A percentile compares a stretch with the other conserved stretches of the same genome.
Evolutionary conservation across 2,113 vertebrate genomes (phyloP).

Genomic region (Etia nguti): DNA sequence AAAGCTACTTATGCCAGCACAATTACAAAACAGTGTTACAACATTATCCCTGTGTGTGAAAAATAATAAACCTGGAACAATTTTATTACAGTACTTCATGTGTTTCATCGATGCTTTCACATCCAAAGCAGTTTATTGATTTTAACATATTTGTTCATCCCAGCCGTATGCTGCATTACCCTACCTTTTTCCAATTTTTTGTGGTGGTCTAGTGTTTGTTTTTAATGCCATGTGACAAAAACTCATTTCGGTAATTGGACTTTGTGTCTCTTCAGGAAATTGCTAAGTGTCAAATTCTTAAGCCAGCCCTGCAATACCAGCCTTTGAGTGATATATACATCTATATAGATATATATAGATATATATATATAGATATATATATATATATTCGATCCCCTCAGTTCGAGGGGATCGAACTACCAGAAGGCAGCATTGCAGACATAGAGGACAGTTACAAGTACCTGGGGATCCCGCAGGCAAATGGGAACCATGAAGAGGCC

Average conservation of each 20-base stretch:
- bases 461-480: no score
- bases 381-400: no score
- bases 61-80: background rate
- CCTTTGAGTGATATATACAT: background rate
- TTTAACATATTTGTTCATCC: background rate
- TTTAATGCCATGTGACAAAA: conserved; percentile 10
- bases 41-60: background rate
- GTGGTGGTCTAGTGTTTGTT: background rate
- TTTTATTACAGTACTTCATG: background rate
- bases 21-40: background rate
- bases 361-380: no score
- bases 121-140: conserved; percentile 11
- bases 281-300: conserved; percentile 27
- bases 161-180: background rate
- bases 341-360: no score
- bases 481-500: no score
- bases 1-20: background rate
- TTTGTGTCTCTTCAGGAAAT: conserved; percentile 43
- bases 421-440: no score
- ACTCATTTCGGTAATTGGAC: conserved; percentile 24
- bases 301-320: background rate
- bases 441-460: no score
- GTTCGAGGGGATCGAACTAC: no score
- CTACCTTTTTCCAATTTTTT: background rate
- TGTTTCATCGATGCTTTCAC: background rate